A percentile compares a stretch with the other conserved stretches of the same genome.
Conservation (phyloP, 2,113 vertebrate genomes). For the Gnathonemus echidnorhynchus region DNA sequence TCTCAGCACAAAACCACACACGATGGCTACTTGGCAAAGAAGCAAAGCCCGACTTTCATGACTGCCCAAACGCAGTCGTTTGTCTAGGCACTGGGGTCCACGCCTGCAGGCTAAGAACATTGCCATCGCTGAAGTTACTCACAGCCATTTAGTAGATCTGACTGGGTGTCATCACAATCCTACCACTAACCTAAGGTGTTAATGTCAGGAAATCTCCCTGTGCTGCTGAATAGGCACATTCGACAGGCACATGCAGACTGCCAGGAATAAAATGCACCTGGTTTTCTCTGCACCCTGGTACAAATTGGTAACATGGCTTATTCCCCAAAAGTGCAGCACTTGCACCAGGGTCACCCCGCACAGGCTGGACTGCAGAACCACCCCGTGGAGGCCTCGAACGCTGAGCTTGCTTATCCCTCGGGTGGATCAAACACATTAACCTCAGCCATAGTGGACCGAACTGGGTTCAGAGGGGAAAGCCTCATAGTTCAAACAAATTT, state of each 20-base stretch:
- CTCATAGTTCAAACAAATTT: neutral
- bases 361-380: neutral
- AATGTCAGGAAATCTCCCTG: neutral
- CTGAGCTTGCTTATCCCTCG: neutral
- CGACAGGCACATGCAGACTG: neutral
- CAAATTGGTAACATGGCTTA: neutral
- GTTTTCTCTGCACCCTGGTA: neutral
- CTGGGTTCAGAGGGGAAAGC: neutral
- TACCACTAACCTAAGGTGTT: neutral
- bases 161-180: neutral
- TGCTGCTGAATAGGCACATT: neutral
- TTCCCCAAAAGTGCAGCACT: neutral
- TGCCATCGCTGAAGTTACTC: neutral
- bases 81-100: neutral
- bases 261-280: neutral
- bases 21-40: neutral
- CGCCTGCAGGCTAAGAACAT: neutral
- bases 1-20: neutral
- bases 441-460: neutral
- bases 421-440: neutral
- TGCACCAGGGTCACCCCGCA: neutral
- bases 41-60: neutral
- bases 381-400: neutral
- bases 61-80: neutral
- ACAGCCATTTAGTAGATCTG: neutral